Conservation (phyloP, 2,113 vertebrate species). For the Oryzias melastigma region DNA sequence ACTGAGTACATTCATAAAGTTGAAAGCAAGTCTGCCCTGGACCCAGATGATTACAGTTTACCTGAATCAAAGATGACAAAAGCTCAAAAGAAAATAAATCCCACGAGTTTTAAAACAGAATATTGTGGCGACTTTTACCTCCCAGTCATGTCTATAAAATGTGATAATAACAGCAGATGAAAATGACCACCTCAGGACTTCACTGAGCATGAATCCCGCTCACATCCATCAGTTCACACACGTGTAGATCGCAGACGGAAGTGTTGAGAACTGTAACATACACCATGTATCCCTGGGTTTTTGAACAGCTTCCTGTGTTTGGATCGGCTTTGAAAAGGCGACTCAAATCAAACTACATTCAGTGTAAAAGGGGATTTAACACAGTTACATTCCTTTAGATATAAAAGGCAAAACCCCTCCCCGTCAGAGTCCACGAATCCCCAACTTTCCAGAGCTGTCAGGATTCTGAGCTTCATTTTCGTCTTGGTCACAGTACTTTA, state of each 20-base stretch:
- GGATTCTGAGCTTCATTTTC: conserved; percentile 23
- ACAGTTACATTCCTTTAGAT: conserved; percentile 6
- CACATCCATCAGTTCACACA: conserved; percentile 46
- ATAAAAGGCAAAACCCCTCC: background rate
- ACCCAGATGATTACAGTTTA: conserved; percentile 49
- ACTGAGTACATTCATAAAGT: conserved; percentile 60
- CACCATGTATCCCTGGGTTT: conserved; percentile 57
- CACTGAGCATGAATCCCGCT: conserved; percentile 53
- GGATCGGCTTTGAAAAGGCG: conserved; percentile 29
- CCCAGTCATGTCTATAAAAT: conserved; percentile 11
- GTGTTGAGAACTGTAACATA: conserved; percentile 29
- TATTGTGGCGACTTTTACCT: conserved; percentile 35
- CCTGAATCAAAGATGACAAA: conserved; percentile 35
- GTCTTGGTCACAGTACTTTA: conserved; percentile 34
- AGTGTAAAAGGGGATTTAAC: background rate
- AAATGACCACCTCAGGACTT: conserved; percentile 8
- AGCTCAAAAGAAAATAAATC: conserved; percentile 27
- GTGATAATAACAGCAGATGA: conserved; percentile 15
- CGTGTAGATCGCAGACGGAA: conserved; percentile 26
- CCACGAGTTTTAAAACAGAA: conserved; percentile 15
- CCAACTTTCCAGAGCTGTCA: conserved; percentile 33
- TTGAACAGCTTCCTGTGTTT: conserved; percentile 37
- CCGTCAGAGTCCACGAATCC: conserved; percentile 18
- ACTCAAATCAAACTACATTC: conserved; percentile 43
- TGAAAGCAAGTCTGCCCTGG: conserved; percentile 36